Evolutionary conservation across 2,113 vertebrate genomes (phyloP).

Genomic region (Hemiscyllium ocellatum): DNA sequence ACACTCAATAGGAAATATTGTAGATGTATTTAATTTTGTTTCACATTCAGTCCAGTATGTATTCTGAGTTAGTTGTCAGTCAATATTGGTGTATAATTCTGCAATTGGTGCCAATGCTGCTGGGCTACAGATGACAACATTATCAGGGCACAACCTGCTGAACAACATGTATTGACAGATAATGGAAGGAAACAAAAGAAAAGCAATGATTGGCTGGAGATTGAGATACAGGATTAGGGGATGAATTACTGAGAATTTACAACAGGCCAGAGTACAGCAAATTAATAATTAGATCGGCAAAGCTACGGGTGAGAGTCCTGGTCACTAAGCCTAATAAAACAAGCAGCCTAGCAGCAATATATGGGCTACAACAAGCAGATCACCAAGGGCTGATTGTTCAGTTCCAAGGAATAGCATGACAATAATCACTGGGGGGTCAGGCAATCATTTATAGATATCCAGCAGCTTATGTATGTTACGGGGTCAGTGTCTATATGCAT

Average conservation of each 20-base stretch:
- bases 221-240: not conserved
- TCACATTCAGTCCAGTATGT: not conserved
- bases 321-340: not conserved
- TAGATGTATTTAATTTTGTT: not conserved
- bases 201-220: not conserved
- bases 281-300: not conserved
- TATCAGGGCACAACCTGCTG: not conserved
- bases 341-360: not conserved
- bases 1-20: not conserved
- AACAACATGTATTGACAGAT: not conserved
- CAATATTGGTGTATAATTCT: not conserved
- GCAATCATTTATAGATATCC: conserved; percentile 6
- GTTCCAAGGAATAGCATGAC: not conserved
- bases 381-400: not conserved
- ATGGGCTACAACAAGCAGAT: not conserved
- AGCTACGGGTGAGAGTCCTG: not conserved
- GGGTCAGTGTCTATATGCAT: not conserved
- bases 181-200: not conserved
- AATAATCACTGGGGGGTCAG: not conserved
- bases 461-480: not conserved
- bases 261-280: not conserved
- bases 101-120: not conserved
- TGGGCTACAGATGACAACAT: not conserved
- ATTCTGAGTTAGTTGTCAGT: not conserved
- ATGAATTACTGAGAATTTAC: not conserved